These are phyloP conservation scores for Dinocampus coccinellae DNA, from an alignment of 2,888 invertebrate species.

Conservation along the genomic window DNA sequence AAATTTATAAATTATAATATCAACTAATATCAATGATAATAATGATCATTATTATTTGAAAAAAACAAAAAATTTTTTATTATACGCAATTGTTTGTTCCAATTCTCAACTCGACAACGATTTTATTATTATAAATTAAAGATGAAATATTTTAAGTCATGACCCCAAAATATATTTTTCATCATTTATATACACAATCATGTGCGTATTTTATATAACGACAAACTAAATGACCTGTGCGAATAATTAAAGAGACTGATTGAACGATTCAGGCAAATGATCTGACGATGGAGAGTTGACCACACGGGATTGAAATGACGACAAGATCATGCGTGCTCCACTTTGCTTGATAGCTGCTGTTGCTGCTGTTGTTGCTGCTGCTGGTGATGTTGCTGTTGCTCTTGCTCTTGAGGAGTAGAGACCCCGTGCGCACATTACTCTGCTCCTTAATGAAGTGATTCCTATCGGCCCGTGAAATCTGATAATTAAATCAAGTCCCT, in stretches of 20 bases:
- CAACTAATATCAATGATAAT: too few species aligned
- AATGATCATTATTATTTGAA: too few species aligned
- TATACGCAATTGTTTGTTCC: too few species aligned
- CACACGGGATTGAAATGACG: neutral
- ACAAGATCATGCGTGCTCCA: slow-evolving; percentile 36
- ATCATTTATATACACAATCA: neutral
- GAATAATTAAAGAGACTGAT: slow-evolving; percentile 1
- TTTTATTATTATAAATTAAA: neutral
- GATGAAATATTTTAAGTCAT: neutral
- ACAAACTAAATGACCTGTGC: neutral
- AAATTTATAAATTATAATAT: neutral
- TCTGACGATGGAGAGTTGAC: neutral
- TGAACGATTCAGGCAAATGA: neutral
- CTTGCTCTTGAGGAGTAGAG: too few species aligned
- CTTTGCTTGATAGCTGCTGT: slow-evolving; percentile 28
- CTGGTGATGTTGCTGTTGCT: too few species aligned
- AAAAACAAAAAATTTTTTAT: too few species aligned
- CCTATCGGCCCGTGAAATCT: slow-evolving; percentile 59
- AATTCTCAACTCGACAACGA: neutral
- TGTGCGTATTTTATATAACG: neutral
- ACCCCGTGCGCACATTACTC: neutral
- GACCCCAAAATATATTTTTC: neutral
- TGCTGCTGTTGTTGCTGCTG: too few species aligned
- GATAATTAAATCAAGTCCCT: slow-evolving; percentile 62
- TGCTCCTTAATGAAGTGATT: slow-evolving; percentile 60